Evolutionary conservation across 2,888 invertebrate genomes (phyloP), one percentile per base, ranked within the genome.

Genomic region (Mythimna vitellina): DNA sequence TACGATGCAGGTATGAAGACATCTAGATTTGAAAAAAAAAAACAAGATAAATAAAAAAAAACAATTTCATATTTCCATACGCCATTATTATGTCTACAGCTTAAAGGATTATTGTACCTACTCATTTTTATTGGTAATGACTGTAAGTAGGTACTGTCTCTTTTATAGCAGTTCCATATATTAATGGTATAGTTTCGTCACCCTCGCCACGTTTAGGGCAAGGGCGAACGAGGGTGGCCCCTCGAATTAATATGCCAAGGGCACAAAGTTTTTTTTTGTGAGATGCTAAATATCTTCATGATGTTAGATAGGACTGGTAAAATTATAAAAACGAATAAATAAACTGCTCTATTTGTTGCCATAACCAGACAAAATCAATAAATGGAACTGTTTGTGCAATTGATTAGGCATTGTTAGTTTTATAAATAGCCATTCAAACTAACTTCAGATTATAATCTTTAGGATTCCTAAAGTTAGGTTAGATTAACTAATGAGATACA

Each of bases 191-290:
- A 46, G 35, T 67, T 51, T 68, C 17, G 64, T 76, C 70, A 49
- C 69, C 81, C 83, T 71, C 67, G 56, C 46, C 60, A 53, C 42
- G 61, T 64, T 64, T 68, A 76, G 76, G 70, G 76, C 81, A 84
- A 86, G 83, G 76, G 80, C 80, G 68, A 53, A 67, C 65, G 73
- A 72, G 67, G 65, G 73, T 71, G 71, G 38, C 75, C 84, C 84
- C 84, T 86, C 63, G 63, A 54, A 64, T 78, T 53, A 73, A 70
- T 78, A 76, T 76, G 76, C 80, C 86, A 86, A 86, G 85, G 86
- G 68, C 85, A 81, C 58, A 51, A 51, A 71, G 51, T 65, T 51
- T 73, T 67, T 73, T 73, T 81, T 73, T 67, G 64, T 80, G 58
- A 66, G 65, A 75, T 54, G 63, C 61, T 58, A 70, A 74, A 80